These are phyloP conservation scores for Anthonomus grandis DNA, from an alignment of 1,140 invertebrate genomes.

Conservation along the genomic window DNA sequence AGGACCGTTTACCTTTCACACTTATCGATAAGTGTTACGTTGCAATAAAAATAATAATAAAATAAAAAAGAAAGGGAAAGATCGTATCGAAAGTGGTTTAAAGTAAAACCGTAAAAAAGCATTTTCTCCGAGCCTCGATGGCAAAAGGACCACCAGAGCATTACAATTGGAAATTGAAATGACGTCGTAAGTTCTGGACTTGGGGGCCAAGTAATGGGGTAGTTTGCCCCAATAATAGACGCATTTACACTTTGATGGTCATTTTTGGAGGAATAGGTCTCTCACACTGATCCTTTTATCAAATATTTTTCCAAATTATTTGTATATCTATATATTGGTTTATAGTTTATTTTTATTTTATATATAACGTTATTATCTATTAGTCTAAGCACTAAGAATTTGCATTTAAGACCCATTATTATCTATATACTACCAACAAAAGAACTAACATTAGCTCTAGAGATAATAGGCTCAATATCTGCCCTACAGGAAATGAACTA, in stretches of 20 bases:
- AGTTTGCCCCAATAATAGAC: slow-evolving; percentile 39
- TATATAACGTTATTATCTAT: too few species aligned
- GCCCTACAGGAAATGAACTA: too few species aligned
- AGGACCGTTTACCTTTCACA: too few species aligned
- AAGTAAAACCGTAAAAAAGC: slow-evolving; percentile 38
- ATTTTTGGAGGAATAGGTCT: slow-evolving; percentile 25
- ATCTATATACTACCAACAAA: too few species aligned
- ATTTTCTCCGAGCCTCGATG: slow-evolving; percentile 31
- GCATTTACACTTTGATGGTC: slow-evolving; percentile 42
- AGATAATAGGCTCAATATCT: too few species aligned
- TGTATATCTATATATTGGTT: too few species aligned
- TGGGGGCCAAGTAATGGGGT: slow-evolving; percentile 40
- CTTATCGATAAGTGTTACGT: slow-evolving; percentile 30
- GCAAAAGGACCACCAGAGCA: slow-evolving; percentile 29
- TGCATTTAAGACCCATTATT: too few species aligned
- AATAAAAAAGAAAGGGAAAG: slow-evolving; percentile 27
- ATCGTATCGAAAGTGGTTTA: slow-evolving; percentile 30
- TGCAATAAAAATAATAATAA: slow-evolving; percentile 38
- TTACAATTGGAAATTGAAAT: slow-evolving; percentile 48
- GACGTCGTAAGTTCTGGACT: slow-evolving; percentile 41
- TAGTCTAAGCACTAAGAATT: too few species aligned
- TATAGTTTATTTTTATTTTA: too few species aligned
- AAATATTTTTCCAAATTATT: too few species aligned
- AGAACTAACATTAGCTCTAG: too few species aligned
- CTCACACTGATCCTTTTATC: too few species aligned